phyloP scores from a whole-genome alignment of 2,888 invertebrate genomes.

The Biston stratarius region DNA sequence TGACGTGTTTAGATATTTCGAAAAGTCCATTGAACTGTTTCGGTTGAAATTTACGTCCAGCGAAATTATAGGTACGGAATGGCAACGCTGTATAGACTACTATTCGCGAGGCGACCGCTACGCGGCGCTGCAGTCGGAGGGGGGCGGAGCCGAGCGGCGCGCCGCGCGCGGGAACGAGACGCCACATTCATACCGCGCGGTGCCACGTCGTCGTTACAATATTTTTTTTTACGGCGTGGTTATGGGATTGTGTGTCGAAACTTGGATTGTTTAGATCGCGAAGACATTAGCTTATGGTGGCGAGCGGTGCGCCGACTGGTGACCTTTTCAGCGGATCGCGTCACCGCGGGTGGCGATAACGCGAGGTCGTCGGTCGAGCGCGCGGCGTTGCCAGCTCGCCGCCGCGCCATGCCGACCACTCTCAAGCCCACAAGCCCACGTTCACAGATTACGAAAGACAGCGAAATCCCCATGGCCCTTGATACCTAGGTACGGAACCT shows the following conservation, averaged over 20 bases:
- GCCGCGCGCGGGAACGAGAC: conserved; percentile 73
- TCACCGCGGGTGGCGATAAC: conserved; percentile 79
- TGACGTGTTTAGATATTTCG: conserved; percentile 80
- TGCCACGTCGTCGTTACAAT: conserved; percentile 60
- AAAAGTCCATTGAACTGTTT: conserved; percentile 87
- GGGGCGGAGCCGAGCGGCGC: conserved; percentile 77
- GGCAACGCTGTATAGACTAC: conserved; percentile 84
- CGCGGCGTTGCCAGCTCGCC: conserved; percentile 80
- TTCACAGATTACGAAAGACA: conserved; percentile 73
- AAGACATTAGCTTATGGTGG: conserved; percentile 74
- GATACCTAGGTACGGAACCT: background rate
- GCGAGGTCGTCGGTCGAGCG: conserved; percentile 81
- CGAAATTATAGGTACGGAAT: conserved; percentile 87
- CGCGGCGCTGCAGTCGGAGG: conserved; percentile 75
- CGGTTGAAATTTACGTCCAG: conserved; percentile 86
- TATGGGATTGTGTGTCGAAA: conserved; percentile 76
- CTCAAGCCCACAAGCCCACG: conserved; percentile 69
- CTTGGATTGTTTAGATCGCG: conserved; percentile 76
- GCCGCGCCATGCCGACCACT: conserved; percentile 59
- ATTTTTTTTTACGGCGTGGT: conserved; percentile 71
- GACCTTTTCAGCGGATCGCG: conserved; percentile 81
- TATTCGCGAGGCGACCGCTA: conserved; percentile 77
- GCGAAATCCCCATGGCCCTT: conserved; percentile 73
- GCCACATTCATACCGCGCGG: conserved; percentile 49
- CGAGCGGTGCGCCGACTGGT: conserved; percentile 67